A percentile compares a stretch with the other conserved stretches of the same genome.
phyloP scores from a whole-genome alignment of 2,888 invertebrate species.

The Schizaphis graminum region DNA sequence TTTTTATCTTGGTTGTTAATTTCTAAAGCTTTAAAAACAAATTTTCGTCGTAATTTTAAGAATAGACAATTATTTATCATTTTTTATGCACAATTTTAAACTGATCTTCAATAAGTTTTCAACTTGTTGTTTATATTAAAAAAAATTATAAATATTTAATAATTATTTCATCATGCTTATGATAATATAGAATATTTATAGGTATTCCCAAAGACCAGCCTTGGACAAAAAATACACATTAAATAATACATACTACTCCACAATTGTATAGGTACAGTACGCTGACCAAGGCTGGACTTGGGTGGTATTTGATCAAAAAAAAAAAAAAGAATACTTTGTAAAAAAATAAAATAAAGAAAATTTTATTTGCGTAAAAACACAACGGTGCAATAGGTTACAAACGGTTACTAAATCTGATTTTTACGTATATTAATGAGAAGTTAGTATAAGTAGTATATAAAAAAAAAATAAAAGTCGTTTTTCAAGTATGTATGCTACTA shows the following conservation, averaged over 20 bases:
- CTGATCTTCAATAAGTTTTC: background rate
- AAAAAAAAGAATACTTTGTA: slow-evolving; percentile 49
- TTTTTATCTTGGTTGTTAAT: background rate
- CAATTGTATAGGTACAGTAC: slow-evolving; percentile 7
- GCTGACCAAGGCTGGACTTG: slow-evolving; percentile 67
- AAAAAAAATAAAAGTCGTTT: slow-evolving; percentile 49
- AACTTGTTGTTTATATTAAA: background rate
- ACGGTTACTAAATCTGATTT: slow-evolving; percentile 42
- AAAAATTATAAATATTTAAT: background rate
- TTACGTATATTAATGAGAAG: slow-evolving; percentile 64
- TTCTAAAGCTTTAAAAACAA: background rate
- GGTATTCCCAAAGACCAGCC: slow-evolving; percentile 64
- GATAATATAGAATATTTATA: background rate
- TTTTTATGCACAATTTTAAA: background rate
- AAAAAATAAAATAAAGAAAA: slow-evolving; percentile 50
- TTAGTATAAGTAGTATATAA: slow-evolving; percentile 48
- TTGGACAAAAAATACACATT: slow-evolving; percentile 44
- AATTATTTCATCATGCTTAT: background rate
- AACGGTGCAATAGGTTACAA: slow-evolving; percentile 60
- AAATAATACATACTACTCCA: slow-evolving; percentile 49
- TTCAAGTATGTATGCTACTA: slow-evolving; percentile 37
- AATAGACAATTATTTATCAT: background rate
- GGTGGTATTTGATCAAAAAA: slow-evolving; percentile 46
- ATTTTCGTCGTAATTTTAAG: background rate
- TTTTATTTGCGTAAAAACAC: slow-evolving; percentile 57